Conservation (phyloP, 2,113 vertebrate genomes). For the Limnothrissa miodon region DNA sequence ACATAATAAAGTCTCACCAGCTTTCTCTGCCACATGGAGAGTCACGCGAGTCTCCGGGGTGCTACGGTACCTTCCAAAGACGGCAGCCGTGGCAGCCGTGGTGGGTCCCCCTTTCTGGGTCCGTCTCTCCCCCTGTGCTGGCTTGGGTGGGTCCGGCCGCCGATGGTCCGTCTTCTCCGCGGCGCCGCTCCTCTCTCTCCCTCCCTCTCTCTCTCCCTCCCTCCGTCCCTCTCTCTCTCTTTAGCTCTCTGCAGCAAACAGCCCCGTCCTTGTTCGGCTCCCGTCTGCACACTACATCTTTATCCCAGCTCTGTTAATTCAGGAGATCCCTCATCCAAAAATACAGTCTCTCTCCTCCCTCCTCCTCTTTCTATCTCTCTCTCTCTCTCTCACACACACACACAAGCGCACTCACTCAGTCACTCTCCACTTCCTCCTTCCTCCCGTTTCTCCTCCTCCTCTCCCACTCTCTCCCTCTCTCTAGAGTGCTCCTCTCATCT, state of each 20-base stretch:
- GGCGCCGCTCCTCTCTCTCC: background rate
- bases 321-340: constrained; percentile 70
- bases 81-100: constrained; percentile 44
- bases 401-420: constrained; percentile 22
- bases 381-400: constrained; percentile 45
- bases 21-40: constrained; percentile 14
- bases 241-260: constrained; percentile 60
- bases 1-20: constrained; percentile 1
- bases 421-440: constrained; percentile 33
- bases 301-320: constrained; percentile 73
- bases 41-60: background rate
- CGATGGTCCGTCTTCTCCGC: background rate
- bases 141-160: background rate
- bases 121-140: constrained; percentile 24
- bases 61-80: constrained; percentile 64
- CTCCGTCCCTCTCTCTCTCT: background rate
- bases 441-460: constrained; percentile 8
- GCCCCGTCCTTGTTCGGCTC: constrained; percentile 71
- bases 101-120: background rate
- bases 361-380: constrained; percentile 21
- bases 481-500: constrained; percentile 34
- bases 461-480: background rate
- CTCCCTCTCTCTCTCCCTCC: background rate
- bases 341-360: constrained; percentile 57
- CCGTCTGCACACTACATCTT: constrained; percentile 77